Evolutionary conservation across 2,888 invertebrate species (phyloP).

Genomic region (Sclerodermus sp.): DNA sequence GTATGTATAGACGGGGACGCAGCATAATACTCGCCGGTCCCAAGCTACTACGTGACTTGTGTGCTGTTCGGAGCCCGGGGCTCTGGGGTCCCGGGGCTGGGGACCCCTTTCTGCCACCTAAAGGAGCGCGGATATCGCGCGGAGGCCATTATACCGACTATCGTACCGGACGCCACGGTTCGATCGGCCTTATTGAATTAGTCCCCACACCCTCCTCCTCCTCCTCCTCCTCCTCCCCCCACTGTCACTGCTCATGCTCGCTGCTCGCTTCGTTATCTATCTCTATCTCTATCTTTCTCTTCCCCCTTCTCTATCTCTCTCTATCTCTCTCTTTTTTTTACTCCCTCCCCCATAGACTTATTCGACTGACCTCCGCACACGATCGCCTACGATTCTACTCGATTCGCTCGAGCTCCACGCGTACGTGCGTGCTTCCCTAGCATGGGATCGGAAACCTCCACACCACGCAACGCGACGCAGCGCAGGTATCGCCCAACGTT

Average conservation of each 20-base stretch:
- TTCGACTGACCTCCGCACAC: too few relatives aligned
- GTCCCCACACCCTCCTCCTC: conserved; percentile 15
- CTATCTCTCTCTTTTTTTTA: not conserved
- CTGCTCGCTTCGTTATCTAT: too few relatives aligned
- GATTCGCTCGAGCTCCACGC: too few relatives aligned
- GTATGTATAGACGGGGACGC: conserved; percentile 18
- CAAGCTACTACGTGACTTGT: conserved; percentile 47
- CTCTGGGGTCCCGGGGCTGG: too few relatives aligned
- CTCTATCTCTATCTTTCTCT: too few relatives aligned
- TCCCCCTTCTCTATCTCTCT: not conserved
- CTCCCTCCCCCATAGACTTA: too few relatives aligned
- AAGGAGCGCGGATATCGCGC: conserved; percentile 34
- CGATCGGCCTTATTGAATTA: conserved; percentile 43
- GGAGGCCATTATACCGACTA: conserved; percentile 33
- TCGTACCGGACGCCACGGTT: conserved; percentile 28
- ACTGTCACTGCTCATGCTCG: not conserved
- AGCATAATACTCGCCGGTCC: conserved; percentile 45
- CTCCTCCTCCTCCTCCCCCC: not conserved
- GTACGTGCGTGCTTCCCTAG: too few relatives aligned
- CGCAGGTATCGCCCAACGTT: too few relatives aligned
- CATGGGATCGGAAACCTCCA: too few relatives aligned
- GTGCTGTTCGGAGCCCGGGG: conserved; percentile 36
- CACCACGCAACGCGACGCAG: too few relatives aligned
- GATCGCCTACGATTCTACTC: too few relatives aligned
- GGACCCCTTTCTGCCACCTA: conserved; percentile 24